A percentile compares a stretch with the other conserved stretches of the same genome.
Evolutionary conservation across 2,797 vertebrate species (phyloP).

Genomic region (Aphelocoma californica): DNA sequence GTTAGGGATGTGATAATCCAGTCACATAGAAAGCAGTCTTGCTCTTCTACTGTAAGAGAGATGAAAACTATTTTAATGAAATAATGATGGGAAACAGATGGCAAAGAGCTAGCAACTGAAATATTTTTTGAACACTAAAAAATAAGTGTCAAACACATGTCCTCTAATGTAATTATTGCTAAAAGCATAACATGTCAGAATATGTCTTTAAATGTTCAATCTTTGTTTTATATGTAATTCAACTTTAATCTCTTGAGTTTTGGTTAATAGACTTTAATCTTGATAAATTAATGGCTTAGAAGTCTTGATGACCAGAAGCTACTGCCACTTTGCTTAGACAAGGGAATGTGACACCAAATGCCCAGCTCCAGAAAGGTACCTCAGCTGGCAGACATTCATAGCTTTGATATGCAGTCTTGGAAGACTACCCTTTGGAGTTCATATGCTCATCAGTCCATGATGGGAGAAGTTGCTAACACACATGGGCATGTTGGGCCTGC

Average conservation of each 20-base stretch:
- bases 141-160: slow-evolving; percentile 21
- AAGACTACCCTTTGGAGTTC: background rate
- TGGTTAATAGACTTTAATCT: background rate
- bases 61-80: slow-evolving; percentile 34
- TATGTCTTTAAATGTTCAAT: background rate
- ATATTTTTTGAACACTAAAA: slow-evolving; percentile 40
- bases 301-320: background rate
- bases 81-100: slow-evolving; percentile 43
- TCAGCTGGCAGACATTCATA: background rate
- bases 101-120: slow-evolving; percentile 31
- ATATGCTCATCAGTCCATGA: rapidly evolving
- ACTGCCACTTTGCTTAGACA: background rate
- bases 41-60: background rate
- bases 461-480: background rate
- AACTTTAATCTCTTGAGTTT: background rate
- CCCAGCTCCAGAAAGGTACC: background rate
- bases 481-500: rapidly evolving
- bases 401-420: background rate
- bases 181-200: background rate
- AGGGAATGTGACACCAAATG: rapidly evolving
- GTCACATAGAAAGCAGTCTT: background rate
- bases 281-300: background rate
- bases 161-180: background rate
- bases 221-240: background rate
- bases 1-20: background rate